Percentiles rank a stretch among this genome's conserved stretches.
Evolutionary conservation across 2,797 vertebrate genomes (phyloP).

Genomic region (Chaunax sp.): DNA sequence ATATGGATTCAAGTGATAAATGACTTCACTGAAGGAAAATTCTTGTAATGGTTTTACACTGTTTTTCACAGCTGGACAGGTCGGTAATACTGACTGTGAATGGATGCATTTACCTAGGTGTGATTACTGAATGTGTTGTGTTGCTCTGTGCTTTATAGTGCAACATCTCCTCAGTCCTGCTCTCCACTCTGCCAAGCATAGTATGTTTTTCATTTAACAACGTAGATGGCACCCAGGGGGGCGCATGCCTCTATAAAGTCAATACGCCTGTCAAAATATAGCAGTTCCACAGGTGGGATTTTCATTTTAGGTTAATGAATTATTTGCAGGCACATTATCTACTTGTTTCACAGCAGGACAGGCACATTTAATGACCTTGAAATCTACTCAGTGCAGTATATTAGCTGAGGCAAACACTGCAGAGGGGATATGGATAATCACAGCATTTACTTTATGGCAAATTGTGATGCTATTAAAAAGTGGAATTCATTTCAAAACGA

Average conservation of each 20-base stretch:
- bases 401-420: neutral
- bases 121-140: slow-evolving; percentile 1
- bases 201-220: slow-evolving; percentile 6
- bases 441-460: no score
- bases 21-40: neutral
- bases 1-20: slow-evolving; percentile 11
- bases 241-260: slow-evolving; percentile 2
- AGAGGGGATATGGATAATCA: no score
- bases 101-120: neutral
- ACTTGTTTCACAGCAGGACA: neutral
- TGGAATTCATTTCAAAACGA: no score
- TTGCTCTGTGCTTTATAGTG: slow-evolving; percentile 4
- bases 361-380: neutral
- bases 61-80: no score
- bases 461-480: no score
- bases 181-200: no score
- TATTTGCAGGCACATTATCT: neutral
- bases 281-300: slow-evolving; percentile 3
- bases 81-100: neutral
- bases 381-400: no score
- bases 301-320: neutral
- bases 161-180: neutral
- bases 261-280: neutral
- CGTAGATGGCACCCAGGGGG: neutral
- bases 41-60: no score